These are phyloP conservation scores for Paratilapia polleni DNA, from an alignment of 2,113 vertebrate genomes.

Conservation along the genomic window DNA sequence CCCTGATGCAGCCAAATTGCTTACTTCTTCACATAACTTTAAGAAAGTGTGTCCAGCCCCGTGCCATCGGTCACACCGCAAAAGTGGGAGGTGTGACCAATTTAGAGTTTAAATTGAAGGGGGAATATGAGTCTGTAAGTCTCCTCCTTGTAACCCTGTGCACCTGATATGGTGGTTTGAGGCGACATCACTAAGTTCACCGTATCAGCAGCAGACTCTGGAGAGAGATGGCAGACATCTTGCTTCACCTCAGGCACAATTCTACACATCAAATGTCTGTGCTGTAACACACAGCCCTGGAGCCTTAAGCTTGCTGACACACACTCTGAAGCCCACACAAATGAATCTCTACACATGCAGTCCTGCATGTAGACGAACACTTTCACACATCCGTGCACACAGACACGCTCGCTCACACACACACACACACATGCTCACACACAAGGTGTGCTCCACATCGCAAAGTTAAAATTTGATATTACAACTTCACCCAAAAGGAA, in stretches of 20 bases:
- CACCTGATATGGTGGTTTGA: slow-evolving; percentile 75
- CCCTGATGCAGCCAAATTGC: slow-evolving; percentile 53
- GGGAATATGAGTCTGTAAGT: slow-evolving; percentile 63
- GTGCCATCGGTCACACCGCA: slow-evolving; percentile 63
- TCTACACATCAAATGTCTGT: slow-evolving; percentile 79
- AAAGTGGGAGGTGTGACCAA: slow-evolving; percentile 72
- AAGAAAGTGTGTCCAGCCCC: slow-evolving; percentile 66
- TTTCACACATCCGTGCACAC: not conserved
- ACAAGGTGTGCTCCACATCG: slow-evolving; percentile 60
- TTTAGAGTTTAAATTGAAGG: slow-evolving; percentile 71
- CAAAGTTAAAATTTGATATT: slow-evolving; percentile 72
- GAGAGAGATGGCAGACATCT: slow-evolving; percentile 80
- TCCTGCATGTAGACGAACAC: not conserved
- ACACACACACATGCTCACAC: not conserved
- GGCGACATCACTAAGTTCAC: slow-evolving; percentile 74
- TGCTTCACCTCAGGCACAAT: slow-evolving; percentile 77
- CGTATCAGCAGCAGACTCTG: slow-evolving; percentile 75
- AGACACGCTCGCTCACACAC: not conserved
- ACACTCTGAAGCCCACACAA: slow-evolving; percentile 17
- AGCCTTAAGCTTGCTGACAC: slow-evolving; percentile 65
- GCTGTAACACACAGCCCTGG: slow-evolving; percentile 69
- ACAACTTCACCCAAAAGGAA: slow-evolving; percentile 72
- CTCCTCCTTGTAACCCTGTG: slow-evolving; percentile 65
- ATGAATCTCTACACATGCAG: slow-evolving; percentile 46
- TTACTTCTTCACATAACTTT: slow-evolving; percentile 60